Evolutionary conservation across 2,888 invertebrate genomes (phyloP).

Genomic region (Elgonia sp.): DNA sequence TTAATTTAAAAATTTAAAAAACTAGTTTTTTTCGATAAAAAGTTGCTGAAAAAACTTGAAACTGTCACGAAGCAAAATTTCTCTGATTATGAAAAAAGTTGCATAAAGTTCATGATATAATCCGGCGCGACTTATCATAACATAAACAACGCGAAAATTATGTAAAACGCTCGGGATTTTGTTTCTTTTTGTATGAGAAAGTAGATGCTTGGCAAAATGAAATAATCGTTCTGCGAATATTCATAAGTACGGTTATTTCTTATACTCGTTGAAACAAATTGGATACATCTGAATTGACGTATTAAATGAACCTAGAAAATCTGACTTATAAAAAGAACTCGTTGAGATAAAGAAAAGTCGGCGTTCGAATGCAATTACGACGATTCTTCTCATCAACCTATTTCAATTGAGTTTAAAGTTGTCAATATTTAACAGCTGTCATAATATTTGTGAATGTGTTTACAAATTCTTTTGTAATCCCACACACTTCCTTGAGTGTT

Average conservation of each 20-base stretch:
- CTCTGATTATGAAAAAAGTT: slow-evolving; percentile 60
- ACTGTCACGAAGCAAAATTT: slow-evolving; percentile 21
- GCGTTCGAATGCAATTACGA: neutral
- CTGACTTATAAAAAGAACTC: too few relatives aligned
- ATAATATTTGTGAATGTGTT: neutral
- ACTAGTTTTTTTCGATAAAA: neutral
- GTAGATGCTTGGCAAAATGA: slow-evolving; percentile 34
- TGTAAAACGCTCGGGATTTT: slow-evolving; percentile 39
- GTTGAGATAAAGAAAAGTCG: neutral
- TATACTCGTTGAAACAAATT: too few relatives aligned
- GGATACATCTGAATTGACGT: too few relatives aligned
- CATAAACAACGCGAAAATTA: slow-evolving; percentile 49
- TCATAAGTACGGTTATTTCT: neutral
- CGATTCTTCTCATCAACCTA: neutral
- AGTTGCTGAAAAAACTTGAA: neutral
- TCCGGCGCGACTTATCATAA: slow-evolving; percentile 36
- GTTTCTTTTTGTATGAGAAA: slow-evolving; percentile 45
- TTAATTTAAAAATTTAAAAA: too few relatives aligned
- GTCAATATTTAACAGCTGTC: slow-evolving; percentile 46
- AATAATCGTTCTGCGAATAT: neutral
- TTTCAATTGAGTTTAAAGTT: slow-evolving; percentile 1
- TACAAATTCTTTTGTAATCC: slow-evolving; percentile 3
- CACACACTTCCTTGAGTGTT: neutral
- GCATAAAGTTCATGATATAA: slow-evolving; percentile 60
- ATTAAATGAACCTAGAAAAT: too few relatives aligned